Evolutionary conservation across 2,888 invertebrate species (phyloP).

Genomic region (Chymomyza amoena): DNA sequence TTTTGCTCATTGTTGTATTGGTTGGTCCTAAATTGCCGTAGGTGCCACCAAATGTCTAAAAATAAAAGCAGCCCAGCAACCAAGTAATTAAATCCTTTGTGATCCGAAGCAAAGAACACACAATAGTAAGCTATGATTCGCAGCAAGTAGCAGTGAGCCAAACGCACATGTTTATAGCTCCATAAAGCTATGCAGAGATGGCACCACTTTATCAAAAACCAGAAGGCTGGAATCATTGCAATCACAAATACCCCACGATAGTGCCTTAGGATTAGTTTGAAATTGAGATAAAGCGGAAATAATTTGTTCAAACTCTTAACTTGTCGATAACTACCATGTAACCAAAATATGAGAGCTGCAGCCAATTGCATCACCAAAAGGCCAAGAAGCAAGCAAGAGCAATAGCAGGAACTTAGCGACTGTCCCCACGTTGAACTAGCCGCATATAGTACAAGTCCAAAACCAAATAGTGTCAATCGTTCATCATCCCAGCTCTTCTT

Average conservation of each 20-base stretch:
- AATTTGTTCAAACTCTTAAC: neutral
- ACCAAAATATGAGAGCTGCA: neutral
- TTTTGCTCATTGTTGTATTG: neutral
- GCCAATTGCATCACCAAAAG: slow-evolving; percentile 6
- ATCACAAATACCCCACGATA: neutral
- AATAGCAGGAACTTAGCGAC: neutral
- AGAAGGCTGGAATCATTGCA: slow-evolving; percentile 3
- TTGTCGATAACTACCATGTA: neutral
- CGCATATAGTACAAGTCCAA: slow-evolving; percentile 29
- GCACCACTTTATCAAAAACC: neutral
- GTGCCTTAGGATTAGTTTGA: slow-evolving; percentile 16
- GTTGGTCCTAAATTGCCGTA: neutral
- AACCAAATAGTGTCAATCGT: slow-evolving; percentile 18
- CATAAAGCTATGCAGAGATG: neutral
- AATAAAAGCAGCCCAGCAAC: slow-evolving; percentile 20
- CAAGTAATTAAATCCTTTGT: slow-evolving; percentile 5
- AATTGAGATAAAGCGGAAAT: slow-evolving; percentile 18
- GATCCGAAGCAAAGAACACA: slow-evolving; percentile 35
- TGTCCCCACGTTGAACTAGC: neutral
- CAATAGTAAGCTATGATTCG: slow-evolving; percentile 1
- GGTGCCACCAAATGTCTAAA: slow-evolving; percentile 16
- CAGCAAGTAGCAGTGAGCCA: neutral
- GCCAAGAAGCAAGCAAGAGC: slow-evolving; percentile 25
- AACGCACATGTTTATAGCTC: neutral
- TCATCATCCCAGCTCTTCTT: slow-evolving; percentile 14